Base-by-base conservation (phyloP, 2,888 invertebrate genomes). In the Campoplex nolae region DNA sequence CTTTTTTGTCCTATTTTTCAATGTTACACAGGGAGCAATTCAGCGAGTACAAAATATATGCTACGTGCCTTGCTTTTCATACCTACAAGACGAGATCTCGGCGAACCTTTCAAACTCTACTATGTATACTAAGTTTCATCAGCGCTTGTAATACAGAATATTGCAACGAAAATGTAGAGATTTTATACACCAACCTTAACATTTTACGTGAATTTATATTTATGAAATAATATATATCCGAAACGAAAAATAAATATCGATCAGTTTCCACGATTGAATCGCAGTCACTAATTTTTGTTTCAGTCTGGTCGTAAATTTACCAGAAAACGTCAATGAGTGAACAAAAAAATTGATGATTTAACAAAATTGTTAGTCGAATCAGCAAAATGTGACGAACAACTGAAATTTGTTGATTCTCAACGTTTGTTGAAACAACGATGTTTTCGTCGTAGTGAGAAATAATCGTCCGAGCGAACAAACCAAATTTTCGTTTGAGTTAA, bases 1-100 rank as follows among this genome's bases (percentile, higher is more conserved):
- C 28, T 83, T 83, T 56, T 78, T 51, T 45, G 42, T 45, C 11
- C 23, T 18, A 70, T 68, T 54, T 79, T 71, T 79, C 79, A 68
- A 58, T 58, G 68, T 54, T 78, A 70, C 48, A 70, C 78, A 71
- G 42, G 9, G 54, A 42, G 70, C 70, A 48, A 68, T 78, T 78
- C 54, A 35, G 67, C 67, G 42, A 42, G 79, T 56, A 48, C 58
- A 79, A 28, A 23, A 45, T 18, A 71, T 71, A 70, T 42, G 45
- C n/a, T 79, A 68, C 56, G 79, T 71, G 70, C 45, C 45, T 71
- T 38, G 70, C 51, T 38, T 79, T 79, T 45, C 78, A 54, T 79
- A 68, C 56, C 56, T 32, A 28, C 70, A 35, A 38, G 78, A 79
- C 35, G 56, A 38, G 3, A 56, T 74, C 32, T 38, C 13, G 11